These are phyloP conservation scores for Colostygia pectinataria DNA, from an alignment of 2,888 invertebrate genomes.

Conservation along the genomic window DNA sequence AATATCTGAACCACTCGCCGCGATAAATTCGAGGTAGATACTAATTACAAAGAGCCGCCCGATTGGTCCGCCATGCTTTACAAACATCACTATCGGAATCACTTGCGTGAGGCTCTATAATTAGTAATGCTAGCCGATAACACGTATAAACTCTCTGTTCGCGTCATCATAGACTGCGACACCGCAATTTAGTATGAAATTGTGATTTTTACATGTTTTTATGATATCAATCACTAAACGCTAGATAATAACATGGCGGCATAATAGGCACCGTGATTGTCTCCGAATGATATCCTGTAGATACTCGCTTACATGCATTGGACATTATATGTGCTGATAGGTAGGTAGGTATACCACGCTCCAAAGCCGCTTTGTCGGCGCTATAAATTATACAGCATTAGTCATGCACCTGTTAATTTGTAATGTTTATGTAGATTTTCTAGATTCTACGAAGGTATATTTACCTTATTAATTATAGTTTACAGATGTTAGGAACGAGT, in stretches of 20 bases:
- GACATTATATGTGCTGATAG: constrained; percentile 39
- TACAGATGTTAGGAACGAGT: constrained; percentile 6
- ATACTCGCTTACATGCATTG: constrained; percentile 34
- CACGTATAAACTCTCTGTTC: constrained; percentile 43
- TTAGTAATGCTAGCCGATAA: constrained; percentile 68
- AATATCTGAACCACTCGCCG: constrained; percentile 32
- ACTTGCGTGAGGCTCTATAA: constrained; percentile 68
- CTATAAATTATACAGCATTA: constrained; percentile 42
- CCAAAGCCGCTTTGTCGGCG: constrained; percentile 42
- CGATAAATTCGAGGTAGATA: constrained; percentile 46
- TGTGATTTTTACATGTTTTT: too few relatives aligned
- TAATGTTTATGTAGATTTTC: constrained; percentile 35
- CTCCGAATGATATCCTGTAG: constrained; percentile 42
- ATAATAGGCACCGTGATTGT: constrained; percentile 44
- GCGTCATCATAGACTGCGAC: constrained; percentile 64
- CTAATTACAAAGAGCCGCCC: constrained; percentile 54
- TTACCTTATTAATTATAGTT: constrained; percentile 24
- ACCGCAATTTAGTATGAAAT: constrained; percentile 53
- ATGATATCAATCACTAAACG: constrained; percentile 55
- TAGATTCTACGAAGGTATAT: constrained; percentile 21
- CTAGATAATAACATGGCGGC: constrained; percentile 40
- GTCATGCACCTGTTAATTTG: constrained; percentile 39
- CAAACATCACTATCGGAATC: constrained; percentile 53
- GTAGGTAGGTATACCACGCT: constrained; percentile 30
- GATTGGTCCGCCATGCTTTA: constrained; percentile 51